Percentiles rank a stretch among this genome's conserved stretches.
Evolutionary conservation across 2,113 vertebrate species (phyloP).

Genomic region (Arizona elegans): DNA sequence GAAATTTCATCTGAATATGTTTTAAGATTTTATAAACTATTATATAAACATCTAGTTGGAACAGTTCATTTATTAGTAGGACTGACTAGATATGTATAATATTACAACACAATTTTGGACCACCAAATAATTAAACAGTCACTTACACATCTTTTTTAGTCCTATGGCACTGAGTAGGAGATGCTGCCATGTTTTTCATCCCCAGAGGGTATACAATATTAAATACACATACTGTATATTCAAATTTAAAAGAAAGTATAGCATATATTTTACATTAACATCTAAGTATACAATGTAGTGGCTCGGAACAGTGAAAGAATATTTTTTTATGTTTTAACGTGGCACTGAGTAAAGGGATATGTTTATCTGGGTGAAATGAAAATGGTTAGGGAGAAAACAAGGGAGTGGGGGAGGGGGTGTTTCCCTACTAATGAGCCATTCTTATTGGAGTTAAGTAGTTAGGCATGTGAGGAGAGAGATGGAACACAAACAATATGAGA

Average conservation of each 20-base stretch:
- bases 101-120: not conserved
- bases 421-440: not conserved
- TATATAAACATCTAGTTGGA: not conserved
- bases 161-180: not conserved
- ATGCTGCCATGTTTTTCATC: not conserved
- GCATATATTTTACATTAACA: not conserved
- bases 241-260: not conserved
- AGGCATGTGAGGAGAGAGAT: not conserved
- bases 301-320: not conserved
- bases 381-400: not conserved
- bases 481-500: not conserved
- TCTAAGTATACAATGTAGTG: not conserved
- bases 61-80: not conserved
- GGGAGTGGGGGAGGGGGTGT: rapidly evolving
- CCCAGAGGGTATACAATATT: not conserved
- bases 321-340: not conserved
- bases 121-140: not conserved
- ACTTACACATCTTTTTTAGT: not conserved
- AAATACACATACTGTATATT: not conserved
- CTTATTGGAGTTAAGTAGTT: not conserved
- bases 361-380: not conserved
- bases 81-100: not conserved
- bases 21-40: not conserved
- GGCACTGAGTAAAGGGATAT: not conserved
- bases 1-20: not conserved